Evolutionary conservation across 2,113 vertebrate species (phyloP), one percentile per base, ranked within the genome.

Genomic region (Synchiropus splendidus): DNA sequence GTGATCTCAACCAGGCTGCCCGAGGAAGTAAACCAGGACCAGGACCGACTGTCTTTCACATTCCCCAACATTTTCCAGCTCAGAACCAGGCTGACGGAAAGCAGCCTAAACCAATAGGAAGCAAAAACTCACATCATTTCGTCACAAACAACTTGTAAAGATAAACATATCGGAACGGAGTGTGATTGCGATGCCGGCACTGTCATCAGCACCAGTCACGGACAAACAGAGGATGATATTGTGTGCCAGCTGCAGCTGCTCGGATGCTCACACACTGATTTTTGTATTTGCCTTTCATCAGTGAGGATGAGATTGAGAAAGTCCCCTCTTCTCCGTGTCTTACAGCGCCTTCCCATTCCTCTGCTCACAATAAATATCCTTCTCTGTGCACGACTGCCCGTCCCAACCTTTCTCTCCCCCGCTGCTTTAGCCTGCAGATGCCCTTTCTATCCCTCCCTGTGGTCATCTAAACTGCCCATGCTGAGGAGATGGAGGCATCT

Each of bases 231-330:
- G 67, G 55, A 55, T 1, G 46, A 44, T 56, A 65, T 70, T 80
- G 77, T 79, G 61, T 3, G 47, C 46, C 46, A 18, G 54, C 18
- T 51, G 52, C 79, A 78, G 78, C 76, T 82, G 79, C 64, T 67
- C 51, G 33, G 30, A 67, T 49, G 56, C 64, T 35, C 49, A 38
- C 45, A 53, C 58, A 12, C 52, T 49, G 46, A 52, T 60, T 51
- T 62, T 56, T 54, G 31, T 35, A 18, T 61, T 56, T 61, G 69
- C 35, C 53, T 34, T 58, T 53, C 55, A 58, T 44, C 51, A 42
- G 33, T 49, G 34, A 60, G 54, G 60, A 56, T 58, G 48, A 58
- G 42, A 72, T 67, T 55, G 44, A 45, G 40, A 55, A 52, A 47
- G 53, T 48, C 21, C 21, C 21, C 8, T 27, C 8, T 27, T 27